Conservation (phyloP, 2,113 vertebrate species). For the Solea senegalensis region DNA sequence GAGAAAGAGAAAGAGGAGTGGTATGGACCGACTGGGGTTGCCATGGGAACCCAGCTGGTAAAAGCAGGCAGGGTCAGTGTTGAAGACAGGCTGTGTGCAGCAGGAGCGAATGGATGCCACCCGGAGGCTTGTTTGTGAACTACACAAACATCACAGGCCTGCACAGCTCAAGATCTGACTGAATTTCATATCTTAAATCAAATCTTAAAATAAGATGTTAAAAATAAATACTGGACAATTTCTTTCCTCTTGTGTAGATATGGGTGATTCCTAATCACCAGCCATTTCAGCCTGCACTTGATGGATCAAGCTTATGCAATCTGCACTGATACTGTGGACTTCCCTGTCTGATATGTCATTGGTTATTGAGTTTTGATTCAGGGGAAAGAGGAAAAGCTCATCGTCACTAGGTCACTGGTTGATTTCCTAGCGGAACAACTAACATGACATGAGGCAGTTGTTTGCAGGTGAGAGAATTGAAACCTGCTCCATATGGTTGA, state of each 20-base stretch:
- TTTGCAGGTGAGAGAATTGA: conserved; percentile 41
- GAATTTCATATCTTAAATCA: background rate
- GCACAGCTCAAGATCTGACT: background rate
- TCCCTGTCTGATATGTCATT: conserved; percentile 38
- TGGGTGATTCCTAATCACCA: conserved; percentile 1
- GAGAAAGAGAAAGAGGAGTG: conserved; percentile 35
- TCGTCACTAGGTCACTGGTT: conserved; percentile 54
- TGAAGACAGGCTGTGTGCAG: conserved; percentile 58
- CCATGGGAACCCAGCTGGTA: conserved; percentile 81
- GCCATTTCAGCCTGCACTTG: background rate
- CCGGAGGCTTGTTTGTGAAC: conserved; percentile 53
- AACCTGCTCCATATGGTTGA: conserved; percentile 53
- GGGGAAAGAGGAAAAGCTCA: conserved; percentile 54
- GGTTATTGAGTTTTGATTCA: conserved; percentile 64
- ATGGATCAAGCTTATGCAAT: conserved; percentile 42
- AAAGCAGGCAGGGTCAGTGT: conserved; percentile 77
- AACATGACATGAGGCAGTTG: conserved; percentile 45
- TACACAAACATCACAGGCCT: conserved; percentile 61
- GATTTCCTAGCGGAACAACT: conserved; percentile 47
- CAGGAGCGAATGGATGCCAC: conserved; percentile 66
- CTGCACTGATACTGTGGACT: conserved; percentile 17
- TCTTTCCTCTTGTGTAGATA: background rate
- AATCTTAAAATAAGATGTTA: background rate
- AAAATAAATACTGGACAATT: background rate
- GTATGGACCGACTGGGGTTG: conserved; percentile 77